Evolutionary conservation across 2,797 vertebrate genomes (phyloP), one percentile per base, ranked within the genome.

Genomic region (Phrynocephalus forsythii): DNA sequence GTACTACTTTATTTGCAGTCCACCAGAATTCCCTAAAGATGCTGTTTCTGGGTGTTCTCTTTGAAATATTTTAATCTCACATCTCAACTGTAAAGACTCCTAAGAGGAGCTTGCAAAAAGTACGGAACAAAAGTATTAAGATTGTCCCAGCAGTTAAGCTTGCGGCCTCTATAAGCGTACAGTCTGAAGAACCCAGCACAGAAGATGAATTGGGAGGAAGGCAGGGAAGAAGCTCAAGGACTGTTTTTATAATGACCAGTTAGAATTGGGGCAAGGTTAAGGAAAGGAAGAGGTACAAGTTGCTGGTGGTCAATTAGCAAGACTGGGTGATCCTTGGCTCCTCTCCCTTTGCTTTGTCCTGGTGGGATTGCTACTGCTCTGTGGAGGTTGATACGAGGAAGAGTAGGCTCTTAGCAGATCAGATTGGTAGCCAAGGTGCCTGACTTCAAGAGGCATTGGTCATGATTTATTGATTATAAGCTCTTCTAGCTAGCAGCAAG

Each of bases 401-500:
- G 68, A 71, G 9, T 30, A 9, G 24, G 50, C 26, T 80, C 33
- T 86, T 24, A 60, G 68, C 68, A 63, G 33, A 73, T 7, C 52
- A 13, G 8, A 73, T 73, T 1, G 84, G 87, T 94, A 93, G 90
- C 87, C 86, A 92, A 91, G 83, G 85, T 88, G 92, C 84, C 79
- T 72, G 67, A 56, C 24, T 83, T 81, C 87, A 88, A 94, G 89
- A 66, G 90, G 89, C 86, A 94, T 94, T 91, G 93, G 94, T 81
- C 87, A 90, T 90, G 79, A 88, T 93, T 93, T 94, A 93, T 94
- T 95, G 93, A 94, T 94, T 84, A 83, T 80, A 90, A 89, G 93
- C 90, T 71, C 50, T 94, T 69, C 33, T 90, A 82, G 9, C 85
- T 93, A 73, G 60, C 90, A 92, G 60, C 84, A 90, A 88, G 90